Evolutionary conservation across 2,113 vertebrate species (phyloP).

Genomic region (Eptesicus fuscus): DNA sequence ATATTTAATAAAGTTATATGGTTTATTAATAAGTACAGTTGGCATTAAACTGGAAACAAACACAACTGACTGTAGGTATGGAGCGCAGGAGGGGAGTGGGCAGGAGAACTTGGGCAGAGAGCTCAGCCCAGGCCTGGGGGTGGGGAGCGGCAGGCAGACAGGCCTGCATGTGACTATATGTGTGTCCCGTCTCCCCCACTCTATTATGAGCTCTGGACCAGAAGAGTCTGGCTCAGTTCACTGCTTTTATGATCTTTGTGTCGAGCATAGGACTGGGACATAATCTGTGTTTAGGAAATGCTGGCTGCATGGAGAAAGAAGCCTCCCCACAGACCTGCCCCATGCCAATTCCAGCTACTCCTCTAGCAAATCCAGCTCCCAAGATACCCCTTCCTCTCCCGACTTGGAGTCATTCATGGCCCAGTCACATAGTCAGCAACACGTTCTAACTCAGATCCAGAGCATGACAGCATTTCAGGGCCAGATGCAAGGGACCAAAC

Average conservation of each 20-base stretch:
- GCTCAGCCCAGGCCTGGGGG: background rate
- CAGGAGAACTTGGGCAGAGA: background rate
- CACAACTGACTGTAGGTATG: background rate
- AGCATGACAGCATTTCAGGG: background rate
- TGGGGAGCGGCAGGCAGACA: background rate
- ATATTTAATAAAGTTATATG: background rate
- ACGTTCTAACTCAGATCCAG: background rate
- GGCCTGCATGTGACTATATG: background rate
- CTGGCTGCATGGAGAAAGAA: background rate
- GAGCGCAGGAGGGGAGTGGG: accelerated
- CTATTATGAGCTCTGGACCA: background rate
- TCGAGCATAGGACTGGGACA: background rate
- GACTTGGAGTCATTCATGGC: background rate
- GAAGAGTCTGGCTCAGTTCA: background rate
- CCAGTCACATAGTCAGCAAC: background rate
- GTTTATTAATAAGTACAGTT: background rate
- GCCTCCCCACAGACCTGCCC: background rate
- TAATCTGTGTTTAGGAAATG: background rate
- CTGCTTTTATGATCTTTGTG: background rate
- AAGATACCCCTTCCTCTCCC: background rate
- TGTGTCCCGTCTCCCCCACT: background rate
- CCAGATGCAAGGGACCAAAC: background rate
- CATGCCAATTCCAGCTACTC: background rate
- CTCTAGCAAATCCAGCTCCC: background rate
- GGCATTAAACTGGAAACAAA: background rate